A percentile compares a stretch with the other conserved stretches of the same genome.
These are phyloP conservation scores for Pimephales promelas DNA, from an alignment of 2,113 vertebrate species.

Conservation along the genomic window DNA sequence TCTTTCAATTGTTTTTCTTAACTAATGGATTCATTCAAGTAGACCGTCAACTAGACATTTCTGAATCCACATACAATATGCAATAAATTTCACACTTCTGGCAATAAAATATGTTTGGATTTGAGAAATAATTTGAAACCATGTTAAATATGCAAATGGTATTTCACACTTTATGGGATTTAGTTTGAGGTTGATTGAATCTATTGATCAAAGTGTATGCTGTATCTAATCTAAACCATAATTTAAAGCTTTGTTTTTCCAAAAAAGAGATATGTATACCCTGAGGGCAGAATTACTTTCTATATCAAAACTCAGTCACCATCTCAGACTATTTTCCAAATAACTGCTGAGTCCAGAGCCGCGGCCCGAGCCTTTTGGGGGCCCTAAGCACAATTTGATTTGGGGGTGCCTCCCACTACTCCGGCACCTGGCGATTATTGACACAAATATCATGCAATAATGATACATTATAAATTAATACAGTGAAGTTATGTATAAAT, in stretches of 20 bases:
- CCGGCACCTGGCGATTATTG: too few relatives aligned
- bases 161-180: slow-evolving; percentile 25
- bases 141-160: slow-evolving; percentile 25
- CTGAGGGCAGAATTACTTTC: neutral
- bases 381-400: too few relatives aligned
- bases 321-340: slow-evolving; percentile 1
- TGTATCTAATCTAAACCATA: slow-evolving; percentile 8
- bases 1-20: neutral
- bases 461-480: too few relatives aligned
- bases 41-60: neutral
- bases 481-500: too few relatives aligned
- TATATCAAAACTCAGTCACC: neutral
- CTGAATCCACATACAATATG: neutral
- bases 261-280: neutral
- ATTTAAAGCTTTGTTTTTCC: slow-evolving; percentile 24
- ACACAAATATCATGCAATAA: too few relatives aligned
- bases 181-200: slow-evolving; percentile 24
- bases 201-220: slow-evolving; percentile 26
- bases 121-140: slow-evolving; percentile 8
- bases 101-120: neutral
- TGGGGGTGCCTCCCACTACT: too few relatives aligned
- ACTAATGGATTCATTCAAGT: neutral
- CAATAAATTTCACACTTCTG: neutral
- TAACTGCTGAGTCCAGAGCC: neutral
- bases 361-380: too few relatives aligned